phyloP scores from a whole-genome alignment of 2,888 invertebrate species.

The Amiota mariae region DNA sequence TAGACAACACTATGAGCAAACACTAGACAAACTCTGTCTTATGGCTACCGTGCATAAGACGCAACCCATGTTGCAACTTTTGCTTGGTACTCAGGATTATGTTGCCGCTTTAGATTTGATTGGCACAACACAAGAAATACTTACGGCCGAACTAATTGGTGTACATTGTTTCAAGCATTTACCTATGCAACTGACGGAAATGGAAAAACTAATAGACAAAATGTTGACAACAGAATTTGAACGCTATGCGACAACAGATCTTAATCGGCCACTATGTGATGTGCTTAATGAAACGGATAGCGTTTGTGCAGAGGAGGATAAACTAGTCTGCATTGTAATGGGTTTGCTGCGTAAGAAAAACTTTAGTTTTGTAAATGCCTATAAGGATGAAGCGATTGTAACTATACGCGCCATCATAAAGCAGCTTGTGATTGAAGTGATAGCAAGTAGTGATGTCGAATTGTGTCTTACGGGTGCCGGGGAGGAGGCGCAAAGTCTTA shows the following conservation, averaged over 20 bases:
- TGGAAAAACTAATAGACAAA: constrained; percentile 95
- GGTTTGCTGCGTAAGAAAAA: constrained; percentile 91
- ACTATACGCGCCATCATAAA: constrained; percentile 91
- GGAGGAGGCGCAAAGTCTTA: constrained; percentile 75
- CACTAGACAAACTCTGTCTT: constrained; percentile 85
- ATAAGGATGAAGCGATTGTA: constrained; percentile 91
- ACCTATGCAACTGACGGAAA: constrained; percentile 95
- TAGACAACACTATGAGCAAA: constrained; percentile 78
- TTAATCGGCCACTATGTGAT: constrained; percentile 84
- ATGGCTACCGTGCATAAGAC: constrained; percentile 98
- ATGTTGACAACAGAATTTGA: constrained; percentile 97
- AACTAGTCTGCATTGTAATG: constrained; percentile 89
- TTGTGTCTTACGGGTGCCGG: constrained; percentile 76
- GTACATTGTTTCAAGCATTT: constrained; percentile 96
- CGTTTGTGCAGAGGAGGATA: constrained; percentile 79
- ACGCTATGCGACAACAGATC: constrained; percentile 90
- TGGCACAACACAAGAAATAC: constrained; percentile 93
- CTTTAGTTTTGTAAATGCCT: constrained; percentile 89
- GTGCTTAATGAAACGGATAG: constrained; percentile 74
- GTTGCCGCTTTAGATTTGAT: constrained; percentile 98
- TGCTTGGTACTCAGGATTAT: constrained; percentile 96
- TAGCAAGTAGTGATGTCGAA: constrained; percentile 76
- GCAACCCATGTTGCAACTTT: constrained; percentile 95
- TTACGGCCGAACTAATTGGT: constrained; percentile 91
- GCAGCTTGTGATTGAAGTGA: constrained; percentile 88